Base-by-base conservation (phyloP, 2,113 vertebrate genomes). In the Peromyscus maniculatus region DNA sequence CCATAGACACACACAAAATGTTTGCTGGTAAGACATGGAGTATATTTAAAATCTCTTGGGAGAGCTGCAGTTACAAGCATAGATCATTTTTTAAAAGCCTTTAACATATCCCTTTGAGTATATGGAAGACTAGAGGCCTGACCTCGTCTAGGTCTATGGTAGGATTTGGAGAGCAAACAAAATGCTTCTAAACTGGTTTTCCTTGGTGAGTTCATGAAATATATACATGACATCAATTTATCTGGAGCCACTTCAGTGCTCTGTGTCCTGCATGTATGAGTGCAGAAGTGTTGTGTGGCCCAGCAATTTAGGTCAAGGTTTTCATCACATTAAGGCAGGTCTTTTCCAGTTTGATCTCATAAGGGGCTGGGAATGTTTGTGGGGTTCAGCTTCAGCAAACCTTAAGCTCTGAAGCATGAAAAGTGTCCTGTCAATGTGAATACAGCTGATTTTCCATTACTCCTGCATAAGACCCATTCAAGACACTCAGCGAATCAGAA, bases 201-300 rank as follows among this genome's bases (percentile, higher is more conserved):
- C 39, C 57, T 52, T 96, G 93, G 72, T 49, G 4, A 66, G 31
- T 11, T 52, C 4, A 22, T 72, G 62, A 83, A 87, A 89, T 95
- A 97, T 94, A 97, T 82, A 91, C 52, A 46, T 49, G 16, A 97
- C 87, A 75, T 71, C 49, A 79, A 96, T 94, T 84, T 90, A 87
- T 43, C 49, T 26, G 55, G 84, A 72, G 49, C 39, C 83, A 69
- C 4, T 52, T 55, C 59, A 12, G 57, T 39, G 43, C 6, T 64
- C 91, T 24, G 31, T 28, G 39, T 57, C 62, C 94, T 87, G 66
- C 17, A 39, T 1, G 59, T 16, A 49, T 12, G 46, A 33, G 13
- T 33, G 17, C 67, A n/a, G 16, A 77, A 75, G 52, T 43, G 46
- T 59, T 43, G 46, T 87, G 78, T 89, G 79, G 26, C 43, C 83